Percentiles rank a stretch among this genome's conserved stretches.
Conservation (phyloP, 2,888 invertebrate genomes). For the Nycteola revayana region DNA sequence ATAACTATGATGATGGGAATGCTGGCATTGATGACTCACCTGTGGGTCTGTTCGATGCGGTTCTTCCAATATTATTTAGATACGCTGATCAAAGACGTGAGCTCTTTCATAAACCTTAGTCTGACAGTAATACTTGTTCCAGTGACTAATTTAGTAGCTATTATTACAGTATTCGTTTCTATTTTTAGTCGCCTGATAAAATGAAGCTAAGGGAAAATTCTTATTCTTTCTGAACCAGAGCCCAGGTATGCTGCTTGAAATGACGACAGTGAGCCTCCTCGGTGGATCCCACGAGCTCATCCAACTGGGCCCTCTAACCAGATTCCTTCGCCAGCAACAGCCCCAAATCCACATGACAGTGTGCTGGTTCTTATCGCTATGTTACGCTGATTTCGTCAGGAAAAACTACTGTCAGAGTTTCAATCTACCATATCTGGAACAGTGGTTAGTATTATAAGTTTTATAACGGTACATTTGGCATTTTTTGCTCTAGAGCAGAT, state of each 20-base stretch:
- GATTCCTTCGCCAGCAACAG: constrained; percentile 68
- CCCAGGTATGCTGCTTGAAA: constrained; percentile 65
- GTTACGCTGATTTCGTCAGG: constrained; percentile 73
- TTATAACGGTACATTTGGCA: too few relatives aligned
- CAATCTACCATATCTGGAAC: constrained; percentile 71
- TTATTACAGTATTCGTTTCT: too few relatives aligned
- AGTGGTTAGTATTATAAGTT: constrained; percentile 72
- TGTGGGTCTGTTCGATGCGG: constrained; percentile 75
- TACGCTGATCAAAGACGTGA: constrained; percentile 69
- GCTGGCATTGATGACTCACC: constrained; percentile 71
- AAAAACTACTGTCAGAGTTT: constrained; percentile 69
- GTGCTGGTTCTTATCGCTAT: constrained; percentile 76
- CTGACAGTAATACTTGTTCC: too few relatives aligned
- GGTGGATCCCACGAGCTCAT: constrained; percentile 54
- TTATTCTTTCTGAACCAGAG: too few relatives aligned
- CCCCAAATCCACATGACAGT: constrained; percentile 74
- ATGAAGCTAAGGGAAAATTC: too few relatives aligned
- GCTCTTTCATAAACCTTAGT: too few relatives aligned
- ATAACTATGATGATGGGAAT: constrained; percentile 70
- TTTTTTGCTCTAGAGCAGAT: too few relatives aligned
- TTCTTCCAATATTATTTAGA: constrained; percentile 76
- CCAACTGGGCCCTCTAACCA: constrained; percentile 60
- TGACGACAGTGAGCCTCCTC: constrained; percentile 67
- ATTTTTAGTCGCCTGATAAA: too few relatives aligned
- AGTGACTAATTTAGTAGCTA: too few relatives aligned